phyloP scores from a whole-genome alignment of 1,140 invertebrate species.

The Atopsyche davidsoni region DNA sequence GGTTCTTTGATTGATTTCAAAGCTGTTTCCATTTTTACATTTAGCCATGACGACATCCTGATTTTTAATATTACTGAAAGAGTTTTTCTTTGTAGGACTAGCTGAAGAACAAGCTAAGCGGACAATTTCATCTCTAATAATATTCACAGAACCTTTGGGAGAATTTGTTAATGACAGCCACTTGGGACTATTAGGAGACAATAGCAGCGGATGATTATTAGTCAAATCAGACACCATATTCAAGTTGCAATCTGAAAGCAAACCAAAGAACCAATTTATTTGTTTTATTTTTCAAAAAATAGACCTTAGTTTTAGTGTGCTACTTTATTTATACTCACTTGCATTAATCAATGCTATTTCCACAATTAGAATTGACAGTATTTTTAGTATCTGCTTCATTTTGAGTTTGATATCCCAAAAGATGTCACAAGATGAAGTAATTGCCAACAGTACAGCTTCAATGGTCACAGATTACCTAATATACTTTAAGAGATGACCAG shows the following conservation, averaged over 20 bases:
- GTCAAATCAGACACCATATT: conserved; percentile 25
- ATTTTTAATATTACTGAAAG: conserved; percentile 14
- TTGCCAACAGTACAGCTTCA: neutral
- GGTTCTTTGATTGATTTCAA: conserved; percentile 27
- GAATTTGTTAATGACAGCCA: conserved; percentile 22
- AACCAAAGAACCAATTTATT: neutral
- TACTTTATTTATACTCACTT: conserved; percentile 13
- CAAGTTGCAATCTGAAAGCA: conserved; percentile 26
- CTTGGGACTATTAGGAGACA: conserved; percentile 12
- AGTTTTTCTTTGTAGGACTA: conserved; percentile 9
- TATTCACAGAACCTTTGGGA: conserved; percentile 16
- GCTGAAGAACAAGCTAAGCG: conserved; percentile 21
- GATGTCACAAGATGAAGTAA: too few species aligned
- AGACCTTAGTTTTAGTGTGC: neutral
- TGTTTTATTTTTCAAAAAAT: conserved; percentile 1
- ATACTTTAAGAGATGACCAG: neutral
- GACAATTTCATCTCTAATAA: conserved; percentile 23
- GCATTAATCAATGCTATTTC: conserved; percentile 18
- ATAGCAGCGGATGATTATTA: conserved; percentile 25
- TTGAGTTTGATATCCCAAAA: neutral
- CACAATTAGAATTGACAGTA: conserved; percentile 9
- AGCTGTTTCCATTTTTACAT: conserved; percentile 33
- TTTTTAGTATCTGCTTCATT: conserved; percentile 5
- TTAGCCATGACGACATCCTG: conserved; percentile 21
- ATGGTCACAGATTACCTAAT: conserved; percentile 1